Conservation (phyloP, 2,113 vertebrate genomes). For the Ascaphus truei region DNA sequence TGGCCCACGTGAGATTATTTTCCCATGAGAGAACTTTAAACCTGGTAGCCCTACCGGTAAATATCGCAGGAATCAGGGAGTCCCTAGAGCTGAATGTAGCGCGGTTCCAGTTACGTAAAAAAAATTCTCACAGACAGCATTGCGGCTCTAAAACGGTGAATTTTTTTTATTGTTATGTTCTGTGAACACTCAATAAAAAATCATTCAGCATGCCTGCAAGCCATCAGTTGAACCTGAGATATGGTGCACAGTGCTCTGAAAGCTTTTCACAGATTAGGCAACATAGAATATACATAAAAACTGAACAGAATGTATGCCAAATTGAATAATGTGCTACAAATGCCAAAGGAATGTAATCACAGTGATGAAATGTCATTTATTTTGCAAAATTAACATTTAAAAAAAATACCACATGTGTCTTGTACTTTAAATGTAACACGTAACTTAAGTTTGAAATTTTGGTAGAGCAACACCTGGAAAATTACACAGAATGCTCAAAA, state of each 20-base stretch:
- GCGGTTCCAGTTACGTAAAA: no score
- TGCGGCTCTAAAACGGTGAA: no score
- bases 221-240: no score
- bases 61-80: no score
- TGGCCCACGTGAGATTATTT: no score
- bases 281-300: background rate
- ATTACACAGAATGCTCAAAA: background rate
- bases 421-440: slow-evolving; percentile 17
- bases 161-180: no score
- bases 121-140: no score
- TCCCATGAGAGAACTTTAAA: no score
- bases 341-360: slow-evolving; percentile 20
- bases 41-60: no score
- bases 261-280: background rate
- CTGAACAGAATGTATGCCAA: background rate
- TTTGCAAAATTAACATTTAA: slow-evolving; percentile 20
- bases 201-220: no score
- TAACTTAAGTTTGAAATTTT: slow-evolving; percentile 3
- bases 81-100: no score
- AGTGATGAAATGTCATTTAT: slow-evolving; percentile 22
- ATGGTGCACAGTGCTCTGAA: background rate
- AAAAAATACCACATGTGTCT: slow-evolving; percentile 24
- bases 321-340: slow-evolving; percentile 23
- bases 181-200: no score
- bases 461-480: slow-evolving; percentile 8